A percentile compares a stretch with the other conserved stretches of the same genome.
Evolutionary conservation across 2,888 invertebrate species (phyloP).

Genomic region (Anticlea derivata): DNA sequence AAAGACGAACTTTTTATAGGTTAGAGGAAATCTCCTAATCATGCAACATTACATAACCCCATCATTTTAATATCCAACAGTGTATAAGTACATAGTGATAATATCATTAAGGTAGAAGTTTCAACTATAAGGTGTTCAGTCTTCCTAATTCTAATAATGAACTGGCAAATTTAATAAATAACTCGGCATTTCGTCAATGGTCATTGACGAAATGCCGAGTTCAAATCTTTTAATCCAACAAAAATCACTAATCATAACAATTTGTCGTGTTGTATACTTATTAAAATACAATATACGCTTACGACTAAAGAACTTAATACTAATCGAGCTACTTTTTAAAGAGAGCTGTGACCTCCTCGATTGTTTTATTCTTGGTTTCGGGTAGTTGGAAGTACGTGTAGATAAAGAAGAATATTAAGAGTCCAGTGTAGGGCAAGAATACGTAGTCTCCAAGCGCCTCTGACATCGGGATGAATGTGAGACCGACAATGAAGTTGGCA

Average conservation of each 20-base stretch:
- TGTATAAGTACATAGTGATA: constrained; percentile 68
- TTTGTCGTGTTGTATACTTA: constrained; percentile 57
- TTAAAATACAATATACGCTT: constrained; percentile 52
- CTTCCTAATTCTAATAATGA: constrained; percentile 61
- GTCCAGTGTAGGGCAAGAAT: constrained; percentile 74
- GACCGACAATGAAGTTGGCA: constrained; percentile 79
- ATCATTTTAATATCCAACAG: constrained; percentile 30
- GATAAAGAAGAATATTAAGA: constrained; percentile 71
- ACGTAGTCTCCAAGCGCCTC: constrained; percentile 66
- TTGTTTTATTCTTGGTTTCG: constrained; percentile 78
- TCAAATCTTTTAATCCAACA: constrained; percentile 34
- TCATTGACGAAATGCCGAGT: constrained; percentile 38
- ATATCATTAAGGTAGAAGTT: constrained; percentile 53
- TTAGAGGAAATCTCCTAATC: constrained; percentile 4
- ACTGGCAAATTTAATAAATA: constrained; percentile 4
- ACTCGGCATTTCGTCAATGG: too few relatives aligned
- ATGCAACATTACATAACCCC: constrained; percentile 5
- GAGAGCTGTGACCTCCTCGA: constrained; percentile 79
- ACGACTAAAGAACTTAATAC: constrained; percentile 46
- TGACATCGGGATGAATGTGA: constrained; percentile 71
- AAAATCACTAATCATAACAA: constrained; percentile 50
- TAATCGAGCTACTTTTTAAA: constrained; percentile 65
- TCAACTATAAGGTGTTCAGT: constrained; percentile 56
- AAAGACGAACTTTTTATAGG: constrained; percentile 2
- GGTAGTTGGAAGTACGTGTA: constrained; percentile 77